Evolutionary conservation across 2,797 vertebrate species (phyloP), one percentile per base, ranked within the genome.

Genomic region (Acanthurus leucopareius): DNA sequence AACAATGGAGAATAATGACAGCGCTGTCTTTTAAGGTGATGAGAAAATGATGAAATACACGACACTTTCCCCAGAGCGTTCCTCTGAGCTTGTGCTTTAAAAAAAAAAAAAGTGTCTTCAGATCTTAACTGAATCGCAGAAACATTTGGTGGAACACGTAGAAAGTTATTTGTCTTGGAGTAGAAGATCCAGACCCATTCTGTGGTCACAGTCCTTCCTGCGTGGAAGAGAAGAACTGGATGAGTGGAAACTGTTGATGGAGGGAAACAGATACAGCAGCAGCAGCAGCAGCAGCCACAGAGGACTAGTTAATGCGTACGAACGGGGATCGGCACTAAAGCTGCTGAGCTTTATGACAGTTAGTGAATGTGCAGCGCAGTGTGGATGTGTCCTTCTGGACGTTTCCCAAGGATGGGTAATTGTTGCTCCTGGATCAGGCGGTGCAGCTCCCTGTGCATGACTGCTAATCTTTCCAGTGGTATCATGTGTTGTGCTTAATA

Each of bases 351-450:
- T 60, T 58, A 64, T 83, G 80, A 79, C 87, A 65, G 70, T 61
- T 66, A 16, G 62, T 19, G 53, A 70, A 69, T 66, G 64, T 74
- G 54, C 68, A 47, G 52, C 59, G 74, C 74, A 52, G 73, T 51
- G 35, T 78, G 47, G 79, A 61, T 73, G 62, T 73, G 69, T 89
- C 77, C 70, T 69, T 48, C 54, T 91, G 88, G 69, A 71, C 53
- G 22, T 64, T 66, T 85, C 82, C 86, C 69, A 77, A 77, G 64
- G 87, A 19, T 84, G 82, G 86, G 75, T 86, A 86, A 87, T 84
- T 57, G 75, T 70, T 53, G 70, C 69, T 83, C 67, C 75, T 80
- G 44, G 59, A 81, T 73, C 47, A 3, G 68, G 57, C 53, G 19
- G 70, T 10, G 11, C 65, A 38, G 67, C 72, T 63, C 78, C 49